Base-by-base conservation (phyloP, 2,888 invertebrate species). In the Heliconius ethilla region DNA sequence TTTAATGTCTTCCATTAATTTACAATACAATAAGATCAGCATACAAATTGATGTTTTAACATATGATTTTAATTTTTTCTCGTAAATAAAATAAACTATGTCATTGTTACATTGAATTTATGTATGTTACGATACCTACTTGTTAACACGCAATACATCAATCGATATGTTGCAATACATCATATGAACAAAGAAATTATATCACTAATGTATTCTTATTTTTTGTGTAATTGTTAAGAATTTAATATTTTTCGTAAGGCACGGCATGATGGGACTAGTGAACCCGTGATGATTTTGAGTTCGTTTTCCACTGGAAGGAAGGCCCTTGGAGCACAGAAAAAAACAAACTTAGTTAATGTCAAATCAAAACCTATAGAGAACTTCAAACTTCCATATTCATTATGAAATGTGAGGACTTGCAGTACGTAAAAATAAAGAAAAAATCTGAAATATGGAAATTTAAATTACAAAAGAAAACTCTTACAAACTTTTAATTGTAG, bases 11-110 rank as follows among this genome's bases (percentile, higher is more conserved):
- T 51, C 33, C 55, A 72, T 55, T 72, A 55, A 72, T 72, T 72
- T 55, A 59, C 11, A 72, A 55, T 55, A 55, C 51, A 51, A n/a
- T 15, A n/a, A 33, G 22, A 72, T 72, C 29, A 55, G 55, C 70
- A 29, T 72, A 55, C 55, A 72, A 55, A 72, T 51, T 27, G 70
- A 29, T 55, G 15, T 33, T 70, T 70, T 59, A 55, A 55, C 70
- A 72, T 72, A 33, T 72, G 15, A 72, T 72, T 72, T 74, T 74
- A 74, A 74, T 62, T 13, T 18, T 74, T 74, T 74, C 73, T 55
- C n/a, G 55, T 72, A 33, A 72, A 72, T 72, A 72, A 59, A 45
- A 76, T 70, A 59, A 59, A 76, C 55, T 10, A 5, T 63, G 45
- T 51, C 40, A 45, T 37, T n/a, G 45, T 45, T 70, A 40, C 40